Conservation (phyloP, 2,797 vertebrate species). For the Dryobates pubescens region DNA sequence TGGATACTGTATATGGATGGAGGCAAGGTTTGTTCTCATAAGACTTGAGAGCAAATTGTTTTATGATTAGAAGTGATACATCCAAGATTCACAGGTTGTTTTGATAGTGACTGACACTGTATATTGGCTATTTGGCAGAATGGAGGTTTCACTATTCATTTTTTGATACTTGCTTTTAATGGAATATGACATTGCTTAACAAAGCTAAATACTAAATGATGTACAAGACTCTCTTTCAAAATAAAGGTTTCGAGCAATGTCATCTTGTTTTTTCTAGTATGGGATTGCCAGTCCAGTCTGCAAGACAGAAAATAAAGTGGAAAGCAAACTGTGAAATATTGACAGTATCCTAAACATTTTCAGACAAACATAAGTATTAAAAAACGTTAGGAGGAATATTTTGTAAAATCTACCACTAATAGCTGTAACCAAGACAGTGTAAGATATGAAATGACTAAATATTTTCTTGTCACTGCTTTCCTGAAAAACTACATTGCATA, state of each 20-base stretch:
- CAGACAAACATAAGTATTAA: not conserved
- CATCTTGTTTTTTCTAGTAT: not conserved
- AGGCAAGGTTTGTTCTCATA: slow-evolving; percentile 2
- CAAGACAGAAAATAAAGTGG: not conserved
- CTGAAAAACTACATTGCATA: not conserved
- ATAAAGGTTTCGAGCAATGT: not conserved
- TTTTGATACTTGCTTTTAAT: slow-evolving; percentile 60
- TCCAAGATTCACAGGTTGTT: slow-evolving; percentile 39
- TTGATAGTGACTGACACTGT: slow-evolving; percentile 45
- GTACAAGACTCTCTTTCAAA: slow-evolving; percentile 12
- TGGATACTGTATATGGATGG: slow-evolving; percentile 1
- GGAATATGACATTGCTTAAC: slow-evolving; percentile 52
- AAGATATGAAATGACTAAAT: not conserved
- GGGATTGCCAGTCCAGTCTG: not conserved
- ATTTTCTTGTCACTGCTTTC: not conserved
- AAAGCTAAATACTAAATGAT: slow-evolving; percentile 32
- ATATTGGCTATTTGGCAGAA: slow-evolving; percentile 38
- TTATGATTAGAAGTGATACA: slow-evolving; percentile 30
- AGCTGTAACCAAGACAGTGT: not conserved
- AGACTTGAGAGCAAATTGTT: slow-evolving; percentile 39
- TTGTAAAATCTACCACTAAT: not conserved
- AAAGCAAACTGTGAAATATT: slow-evolving; percentile 2
- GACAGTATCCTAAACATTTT: not conserved
- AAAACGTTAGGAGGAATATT: not conserved
- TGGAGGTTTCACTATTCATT: slow-evolving; percentile 63